A percentile compares a stretch with the other conserved stretches of the same genome.
These are phyloP conservation scores for Bufotes viridis DNA, from an alignment of 2,797 vertebrate species.

Conservation along the genomic window DNA sequence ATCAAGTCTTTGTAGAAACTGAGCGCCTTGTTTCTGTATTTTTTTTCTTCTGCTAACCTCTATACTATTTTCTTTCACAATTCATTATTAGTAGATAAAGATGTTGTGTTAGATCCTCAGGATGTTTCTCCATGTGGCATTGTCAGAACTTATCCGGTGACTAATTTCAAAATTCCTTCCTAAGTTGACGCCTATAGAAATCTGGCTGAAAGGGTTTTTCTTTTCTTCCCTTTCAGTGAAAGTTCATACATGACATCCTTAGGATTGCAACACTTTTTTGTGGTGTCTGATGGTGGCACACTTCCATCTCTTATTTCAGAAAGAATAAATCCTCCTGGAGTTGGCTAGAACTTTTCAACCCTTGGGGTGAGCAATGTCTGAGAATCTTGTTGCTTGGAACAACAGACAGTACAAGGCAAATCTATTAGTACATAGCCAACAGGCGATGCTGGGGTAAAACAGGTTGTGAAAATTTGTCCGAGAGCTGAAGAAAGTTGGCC, in stretches of 20 bases:
- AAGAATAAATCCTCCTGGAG: constrained; percentile 15
- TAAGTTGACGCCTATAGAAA: constrained; percentile 52
- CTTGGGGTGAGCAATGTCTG: constrained; percentile 32
- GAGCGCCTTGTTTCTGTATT: neutral
- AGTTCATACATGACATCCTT: constrained; percentile 27
- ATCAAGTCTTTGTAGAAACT: neutral
- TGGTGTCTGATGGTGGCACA: constrained; percentile 45
- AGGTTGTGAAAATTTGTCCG: constrained; percentile 45
- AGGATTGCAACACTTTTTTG: constrained; percentile 23
- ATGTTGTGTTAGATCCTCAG: constrained; percentile 47
- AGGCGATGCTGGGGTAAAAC: constrained; percentile 36
- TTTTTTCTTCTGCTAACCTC: constrained; percentile 15
- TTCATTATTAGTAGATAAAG: constrained; percentile 34
- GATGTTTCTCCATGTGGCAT: constrained; percentile 53
- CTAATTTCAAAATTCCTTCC: constrained; percentile 54
- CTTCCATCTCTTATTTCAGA: constrained; percentile 36
- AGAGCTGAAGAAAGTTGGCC: constrained; percentile 37
- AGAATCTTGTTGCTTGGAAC: constrained; percentile 22
- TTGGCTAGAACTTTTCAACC: constrained; percentile 31
- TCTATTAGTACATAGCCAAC: constrained; percentile 23
- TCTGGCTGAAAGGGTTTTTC: constrained; percentile 27
- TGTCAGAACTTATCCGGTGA: constrained; percentile 51
- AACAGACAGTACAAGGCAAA: constrained; percentile 33
- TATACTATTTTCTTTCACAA: neutral
- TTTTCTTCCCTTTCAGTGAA: constrained; percentile 16